Evolutionary conservation across 1,140 invertebrate species (phyloP), one percentile per base, ranked within the genome.

Genomic region (Micrasema minimum): DNA sequence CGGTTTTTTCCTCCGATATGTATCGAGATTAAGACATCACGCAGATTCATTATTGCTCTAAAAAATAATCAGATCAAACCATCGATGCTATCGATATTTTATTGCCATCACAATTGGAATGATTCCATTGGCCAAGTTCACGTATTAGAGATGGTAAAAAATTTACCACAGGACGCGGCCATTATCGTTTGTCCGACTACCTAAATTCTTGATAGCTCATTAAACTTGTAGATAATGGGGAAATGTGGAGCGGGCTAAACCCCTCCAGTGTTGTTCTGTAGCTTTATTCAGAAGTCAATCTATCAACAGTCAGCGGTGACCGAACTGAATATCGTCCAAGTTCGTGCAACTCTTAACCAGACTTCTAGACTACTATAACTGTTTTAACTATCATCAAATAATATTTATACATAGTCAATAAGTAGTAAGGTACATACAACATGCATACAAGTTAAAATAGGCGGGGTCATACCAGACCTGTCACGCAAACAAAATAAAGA

Each of bases 11-110:
- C 18, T 12, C 7, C 55, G 35, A 59, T 31, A 41, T 41, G 10
- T 59, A 11, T 11, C 14, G 53, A 59, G 53, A 59, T 59, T 53
- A 38, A 35, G 18, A 6, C 55, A 38, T 38, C 35, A 22, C 48
- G 18, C 55, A 22, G 35, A 59, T 59, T 38, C 55, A 59, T 59
- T 41, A 59, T 59, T 59, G 55, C n/a, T 20, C 50, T 41, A 59
- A 51, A 59, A 22, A 41, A 59, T 59, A 59, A 59, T 59, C 55
- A 41, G 55, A 59, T 59, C 55, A 59, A n/a, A 38, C 35, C 55
- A 59, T 59, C 55, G 35, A 41, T 41, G 35, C 14, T 53, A 53
- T 53, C 50, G 50, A 16, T 14, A 31, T 53, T 41, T 59, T 59
- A 59, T 59, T 59, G 20, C 35, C 55, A 11, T 59, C 55, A 59